Evolutionary conservation across 2,797 vertebrate genomes (phyloP).

Genomic region (Cossypha polioptera): DNA sequence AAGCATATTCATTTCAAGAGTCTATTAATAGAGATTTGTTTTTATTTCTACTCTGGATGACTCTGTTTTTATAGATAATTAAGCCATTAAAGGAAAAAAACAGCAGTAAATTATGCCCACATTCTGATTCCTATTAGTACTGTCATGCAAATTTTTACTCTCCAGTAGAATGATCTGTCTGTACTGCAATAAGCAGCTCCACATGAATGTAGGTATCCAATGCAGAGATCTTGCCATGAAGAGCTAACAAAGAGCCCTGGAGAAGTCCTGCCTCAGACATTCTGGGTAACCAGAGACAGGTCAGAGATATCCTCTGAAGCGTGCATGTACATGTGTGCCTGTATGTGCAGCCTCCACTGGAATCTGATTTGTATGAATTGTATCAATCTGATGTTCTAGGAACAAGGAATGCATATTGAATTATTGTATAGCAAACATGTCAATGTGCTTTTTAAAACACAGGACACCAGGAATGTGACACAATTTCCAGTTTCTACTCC

Average conservation of each 20-base stretch:
- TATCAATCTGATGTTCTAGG: background rate
- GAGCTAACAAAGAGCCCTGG: background rate
- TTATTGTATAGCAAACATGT: background rate
- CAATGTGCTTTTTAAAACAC: background rate
- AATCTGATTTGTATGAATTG: background rate
- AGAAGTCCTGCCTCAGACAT: background rate
- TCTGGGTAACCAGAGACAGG: background rate
- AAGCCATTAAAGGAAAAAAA: background rate
- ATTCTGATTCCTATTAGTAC: background rate
- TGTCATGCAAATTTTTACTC: background rate
- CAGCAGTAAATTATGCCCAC: background rate
- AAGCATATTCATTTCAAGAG: background rate
- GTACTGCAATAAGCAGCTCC: background rate
- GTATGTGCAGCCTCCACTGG: background rate
- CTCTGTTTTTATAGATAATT: background rate
- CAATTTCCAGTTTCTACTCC: background rate
- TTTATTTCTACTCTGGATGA: background rate
- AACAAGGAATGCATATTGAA: background rate
- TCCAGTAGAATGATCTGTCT: background rate
- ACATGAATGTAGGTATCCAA: background rate
- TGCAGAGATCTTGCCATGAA: background rate
- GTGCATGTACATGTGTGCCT: background rate
- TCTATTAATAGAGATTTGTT: background rate
- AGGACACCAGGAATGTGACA: background rate
- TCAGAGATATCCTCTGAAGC: background rate